Evolutionary conservation across 2,888 invertebrate genomes (phyloP).

Genomic region (Dioctria rufipes): DNA sequence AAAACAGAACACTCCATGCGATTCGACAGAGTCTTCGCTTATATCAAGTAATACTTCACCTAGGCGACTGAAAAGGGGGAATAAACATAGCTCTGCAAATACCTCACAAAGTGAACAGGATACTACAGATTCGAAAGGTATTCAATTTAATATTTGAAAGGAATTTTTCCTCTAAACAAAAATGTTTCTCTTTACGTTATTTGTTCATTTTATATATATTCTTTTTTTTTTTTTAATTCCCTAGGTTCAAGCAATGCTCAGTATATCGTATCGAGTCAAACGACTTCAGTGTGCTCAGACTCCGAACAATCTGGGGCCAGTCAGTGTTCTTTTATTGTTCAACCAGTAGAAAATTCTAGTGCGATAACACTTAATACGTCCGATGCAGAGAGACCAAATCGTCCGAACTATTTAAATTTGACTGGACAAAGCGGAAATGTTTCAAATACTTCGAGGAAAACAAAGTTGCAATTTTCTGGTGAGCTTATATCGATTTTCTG

Average conservation of each 20-base stretch:
- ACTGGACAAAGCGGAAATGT: conserved; percentile 75
- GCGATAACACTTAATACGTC: conserved; percentile 7
- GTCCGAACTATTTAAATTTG: conserved; percentile 78
- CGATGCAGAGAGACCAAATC: conserved; percentile 70
- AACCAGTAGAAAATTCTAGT: conserved; percentile 55
- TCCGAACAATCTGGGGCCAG: conserved; percentile 60
- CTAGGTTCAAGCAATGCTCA: conserved; percentile 57
- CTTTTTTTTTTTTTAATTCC: background rate
- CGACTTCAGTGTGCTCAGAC: conserved; percentile 60
- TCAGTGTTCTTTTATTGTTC: conserved; percentile 59
- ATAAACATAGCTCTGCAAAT: conserved; percentile 55
- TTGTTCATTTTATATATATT: no score
- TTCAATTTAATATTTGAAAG: background rate
- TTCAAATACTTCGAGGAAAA: conserved; percentile 77
- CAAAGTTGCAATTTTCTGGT: conserved; percentile 80
- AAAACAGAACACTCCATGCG: conserved; percentile 77
- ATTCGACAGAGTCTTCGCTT: conserved; percentile 74
- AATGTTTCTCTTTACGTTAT: background rate
- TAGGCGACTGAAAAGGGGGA: conserved; percentile 58
- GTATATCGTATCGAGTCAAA: conserved; percentile 60
- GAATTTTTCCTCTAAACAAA: background rate
- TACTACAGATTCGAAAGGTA: conserved; percentile 59
- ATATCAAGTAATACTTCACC: conserved; percentile 69
- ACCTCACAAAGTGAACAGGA: conserved; percentile 59
- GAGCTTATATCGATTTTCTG: conserved; percentile 64